Base-by-base conservation (phyloP, 2,113 vertebrate species). In the Prunella himalayana region DNA sequence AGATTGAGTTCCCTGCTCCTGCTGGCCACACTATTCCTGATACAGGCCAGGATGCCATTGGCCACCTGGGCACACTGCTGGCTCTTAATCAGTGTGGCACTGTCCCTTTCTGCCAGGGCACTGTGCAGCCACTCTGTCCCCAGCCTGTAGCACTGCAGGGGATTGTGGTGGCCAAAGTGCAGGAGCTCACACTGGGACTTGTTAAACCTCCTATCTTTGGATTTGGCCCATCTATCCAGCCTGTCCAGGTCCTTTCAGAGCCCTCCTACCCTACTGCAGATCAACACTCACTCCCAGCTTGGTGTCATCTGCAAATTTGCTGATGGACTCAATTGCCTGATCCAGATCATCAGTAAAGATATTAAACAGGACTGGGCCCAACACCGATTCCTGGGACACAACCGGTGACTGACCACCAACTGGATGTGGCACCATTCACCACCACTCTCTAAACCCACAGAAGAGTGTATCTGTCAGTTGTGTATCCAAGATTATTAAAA, bases 141-240 rank as follows among this genome's bases (percentile, higher is more conserved):
- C 41, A 56, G n/a, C 50, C 28, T 56, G 59, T 15, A 65, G 30
- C 6, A 1, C 41, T 28, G 19, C 19, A 24, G 30, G 60, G 25
- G 30, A 10, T 24, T 24, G 30, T 41, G 31, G 51, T 42, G 51
- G 44, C 31, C 51, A 11, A 66, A 85, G 35, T 25, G 50, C 51
- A 57, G 42, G 60, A 42, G 8, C 8, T 2, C 2, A 11, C 16
- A 31, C 25, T 66, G 9, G 31, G 10, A 2, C 25, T 31, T 25
- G 14, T 11, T 73, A 24, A 66, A 35, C 30, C 24, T 66, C 35
- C 20, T 21, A 0, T 28, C 20, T 20, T 0, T 75, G 60, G 16
- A n/a, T 30, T 75, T 35, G 4, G 11, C 49, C 30, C 30, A 57
- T 65, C 13, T 8, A 4, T 30, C 20, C 61, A 57, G 13, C 35